Evolutionary conservation across 2,797 vertebrate species (phyloP).

Genomic region (Lepilemur ruficaudatus): DNA sequence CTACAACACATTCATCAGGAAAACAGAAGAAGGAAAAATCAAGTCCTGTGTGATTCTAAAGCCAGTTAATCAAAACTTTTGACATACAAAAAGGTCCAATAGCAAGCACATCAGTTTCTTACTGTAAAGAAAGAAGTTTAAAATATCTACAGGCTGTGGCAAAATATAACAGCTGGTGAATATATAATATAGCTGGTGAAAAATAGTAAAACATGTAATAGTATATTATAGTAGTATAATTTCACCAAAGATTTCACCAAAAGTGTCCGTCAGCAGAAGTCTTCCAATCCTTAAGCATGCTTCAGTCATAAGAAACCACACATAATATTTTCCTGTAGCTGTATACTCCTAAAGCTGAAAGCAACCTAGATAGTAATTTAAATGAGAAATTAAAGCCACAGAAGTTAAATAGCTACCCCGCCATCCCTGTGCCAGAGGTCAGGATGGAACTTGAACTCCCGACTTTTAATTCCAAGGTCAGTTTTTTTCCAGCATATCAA

Average conservation of each 20-base stretch:
- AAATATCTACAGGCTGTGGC: background rate
- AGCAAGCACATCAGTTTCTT: background rate
- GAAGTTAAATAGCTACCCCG: background rate
- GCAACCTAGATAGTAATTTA: background rate
- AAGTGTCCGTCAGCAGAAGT: background rate
- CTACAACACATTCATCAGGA: background rate
- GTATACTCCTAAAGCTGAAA: background rate
- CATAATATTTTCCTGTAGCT: background rate
- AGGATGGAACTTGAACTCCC: constrained; percentile 49
- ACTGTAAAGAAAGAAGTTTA: background rate
- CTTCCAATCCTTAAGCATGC: background rate
- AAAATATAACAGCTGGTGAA: background rate
- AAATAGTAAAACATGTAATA: no score
- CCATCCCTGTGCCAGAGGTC: constrained; percentile 37
- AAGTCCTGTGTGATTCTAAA: background rate
- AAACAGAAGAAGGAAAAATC: background rate
- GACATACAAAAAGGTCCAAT: background rate
- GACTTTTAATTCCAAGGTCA: constrained; percentile 48
- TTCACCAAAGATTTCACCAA: background rate
- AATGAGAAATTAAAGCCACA: constrained; percentile 43
- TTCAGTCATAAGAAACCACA: background rate
- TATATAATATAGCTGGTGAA: no score
- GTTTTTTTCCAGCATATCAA: constrained; percentile 56
- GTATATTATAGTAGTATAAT: no score
- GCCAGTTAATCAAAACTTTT: background rate